phyloP scores from a whole-genome alignment of 1,140 invertebrate species.

The Drosophila athabasca region DNA sequence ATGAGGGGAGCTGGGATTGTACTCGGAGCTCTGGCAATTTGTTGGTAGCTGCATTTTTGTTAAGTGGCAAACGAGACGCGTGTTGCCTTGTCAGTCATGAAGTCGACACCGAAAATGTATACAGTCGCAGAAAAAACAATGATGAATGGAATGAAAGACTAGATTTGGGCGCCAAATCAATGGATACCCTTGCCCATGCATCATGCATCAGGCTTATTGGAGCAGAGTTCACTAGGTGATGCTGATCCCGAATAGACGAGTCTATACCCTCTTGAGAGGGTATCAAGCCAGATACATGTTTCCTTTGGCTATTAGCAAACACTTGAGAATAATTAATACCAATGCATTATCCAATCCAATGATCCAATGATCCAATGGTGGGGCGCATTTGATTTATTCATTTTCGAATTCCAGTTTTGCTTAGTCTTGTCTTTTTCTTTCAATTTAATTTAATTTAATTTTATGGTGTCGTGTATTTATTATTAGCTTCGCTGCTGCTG shows the following conservation, averaged over 20 bases:
- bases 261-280: background rate
- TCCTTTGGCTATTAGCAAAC: conserved; percentile 21
- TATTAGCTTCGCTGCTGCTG: conserved; percentile 18
- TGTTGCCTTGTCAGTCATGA: conserved; percentile 56
- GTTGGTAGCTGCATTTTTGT: conserved; percentile 70
- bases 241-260: too few relatives aligned
- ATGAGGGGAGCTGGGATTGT: conserved; percentile 3
- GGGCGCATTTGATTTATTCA: conserved; percentile 31
- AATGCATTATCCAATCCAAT: conserved; percentile 18
- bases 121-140: background rate
- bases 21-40: conserved; percentile 52
- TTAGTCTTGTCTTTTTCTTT: conserved; percentile 6
- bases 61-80: conserved; percentile 65
- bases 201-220: too few relatives aligned
- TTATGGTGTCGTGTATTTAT: conserved; percentile 59
- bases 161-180: background rate
- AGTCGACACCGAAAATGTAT: conserved; percentile 25
- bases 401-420: conserved; percentile 34
- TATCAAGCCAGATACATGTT: conserved; percentile 9
- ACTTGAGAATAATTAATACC: conserved; percentile 26
- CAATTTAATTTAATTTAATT: conserved; percentile 28
- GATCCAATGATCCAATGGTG: background rate
- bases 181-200: background rate
- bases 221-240: too few relatives aligned
- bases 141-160: background rate